Conservation (phyloP, 2,113 vertebrate species). For the Falco punctatus region DNA sequence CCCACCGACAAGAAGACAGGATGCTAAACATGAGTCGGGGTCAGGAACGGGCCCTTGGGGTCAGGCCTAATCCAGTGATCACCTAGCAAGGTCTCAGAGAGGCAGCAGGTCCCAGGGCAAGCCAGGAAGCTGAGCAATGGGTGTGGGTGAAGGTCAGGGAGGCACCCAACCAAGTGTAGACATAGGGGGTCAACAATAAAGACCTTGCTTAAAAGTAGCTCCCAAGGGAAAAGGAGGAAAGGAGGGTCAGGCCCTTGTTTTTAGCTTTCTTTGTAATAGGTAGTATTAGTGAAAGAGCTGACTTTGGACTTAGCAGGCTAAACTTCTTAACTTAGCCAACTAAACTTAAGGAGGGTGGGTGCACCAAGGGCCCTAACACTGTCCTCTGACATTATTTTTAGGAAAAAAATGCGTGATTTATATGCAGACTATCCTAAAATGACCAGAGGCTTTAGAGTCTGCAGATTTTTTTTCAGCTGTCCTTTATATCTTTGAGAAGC, state of each 20-base stretch:
- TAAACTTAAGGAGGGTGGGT: not conserved
- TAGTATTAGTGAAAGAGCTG: not conserved
- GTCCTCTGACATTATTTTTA: not conserved
- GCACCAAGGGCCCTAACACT: not conserved
- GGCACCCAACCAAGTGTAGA: not conserved
- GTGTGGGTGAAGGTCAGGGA: accelerated
- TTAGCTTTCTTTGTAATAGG: not conserved
- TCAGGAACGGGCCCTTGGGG: not conserved
- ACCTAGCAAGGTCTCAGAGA: not conserved
- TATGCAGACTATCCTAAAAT: not conserved
- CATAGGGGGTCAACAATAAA: not conserved
- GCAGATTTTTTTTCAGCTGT: not conserved
- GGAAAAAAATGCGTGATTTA: not conserved
- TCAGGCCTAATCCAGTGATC: not conserved
- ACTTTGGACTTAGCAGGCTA: not conserved
- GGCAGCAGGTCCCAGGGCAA: not conserved
- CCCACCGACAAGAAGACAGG: not conserved
- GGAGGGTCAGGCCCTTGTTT: not conserved
- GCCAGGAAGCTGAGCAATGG: accelerated
- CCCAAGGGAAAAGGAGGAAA: not conserved
- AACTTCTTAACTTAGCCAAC: not conserved
- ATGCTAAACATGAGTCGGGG: not conserved
- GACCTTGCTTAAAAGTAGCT: not conserved
- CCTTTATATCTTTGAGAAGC: not conserved
- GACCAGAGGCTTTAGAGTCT: not conserved